Evolutionary conservation across 1,140 invertebrate species (phyloP), one percentile per base, ranked within the genome.

Genomic region (Pentalonia nigronervosa): DNA sequence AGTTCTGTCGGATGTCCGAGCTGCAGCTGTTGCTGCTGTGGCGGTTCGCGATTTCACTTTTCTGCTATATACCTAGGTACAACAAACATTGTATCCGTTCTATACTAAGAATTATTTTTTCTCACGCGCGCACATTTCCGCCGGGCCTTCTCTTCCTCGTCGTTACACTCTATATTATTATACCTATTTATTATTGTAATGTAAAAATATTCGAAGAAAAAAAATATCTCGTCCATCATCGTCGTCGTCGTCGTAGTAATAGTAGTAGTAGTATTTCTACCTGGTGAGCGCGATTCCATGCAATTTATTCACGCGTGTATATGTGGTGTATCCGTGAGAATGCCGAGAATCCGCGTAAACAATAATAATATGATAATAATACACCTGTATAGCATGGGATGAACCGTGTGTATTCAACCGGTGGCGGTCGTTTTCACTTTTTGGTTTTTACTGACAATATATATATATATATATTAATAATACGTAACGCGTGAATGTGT

Each of bases 31-130:
- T 30, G 60, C 60, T 30, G 76, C 76, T n/a, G n/a, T 34, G 76
- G 76, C 76, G 34, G 20, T 36, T 34, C 21, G 81, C 81, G 81
- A 83, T 83, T 83, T 83, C 81, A 83, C 81, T 83, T 83, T 83
- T 83, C 20, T 7, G 81, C 81, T 41, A 9, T 53, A 50, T 50
- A 50, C 48, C 47, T 7, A 47, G 47, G 47, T 47, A 50, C 20
- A 23, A 23, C 50, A 53, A 53, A 53, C 50, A 3, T 17, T 17
- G 60, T 76, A 34, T 83, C 81, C n/a, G 23, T 25, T 83, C 36
- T 36, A 41, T 83, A 41, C 81, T 7, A 11, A 83, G 36, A 83
- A 83, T 83, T 83, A 36, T 41, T 34, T 83, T 83, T 83, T 83
- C 36, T 83, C 81, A 34, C 81, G 36, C 34, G 81, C 34, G 81